These are phyloP conservation scores for Nannoperca australis DNA, from an alignment of 2,797 vertebrate species.

Conservation along the genomic window DNA sequence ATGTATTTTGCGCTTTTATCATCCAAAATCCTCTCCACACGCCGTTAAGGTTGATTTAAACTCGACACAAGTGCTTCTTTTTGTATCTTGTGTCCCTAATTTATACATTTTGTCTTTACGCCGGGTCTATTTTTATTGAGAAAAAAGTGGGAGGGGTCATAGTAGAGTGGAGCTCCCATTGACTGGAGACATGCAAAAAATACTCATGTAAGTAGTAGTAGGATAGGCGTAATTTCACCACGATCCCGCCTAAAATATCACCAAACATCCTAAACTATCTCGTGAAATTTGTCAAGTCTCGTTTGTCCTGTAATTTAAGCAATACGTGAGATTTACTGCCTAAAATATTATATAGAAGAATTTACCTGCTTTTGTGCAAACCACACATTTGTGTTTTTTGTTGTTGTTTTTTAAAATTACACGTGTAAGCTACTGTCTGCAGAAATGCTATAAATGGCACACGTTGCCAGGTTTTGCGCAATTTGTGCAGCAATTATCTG, in stretches of 20 bases:
- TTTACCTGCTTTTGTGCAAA: conserved; percentile 1
- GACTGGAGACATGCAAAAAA: conserved; percentile 60
- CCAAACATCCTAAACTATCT: neutral
- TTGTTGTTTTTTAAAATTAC: neutral
- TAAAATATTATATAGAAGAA: neutral
- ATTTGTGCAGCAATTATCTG: neutral
- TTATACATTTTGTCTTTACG: neutral
- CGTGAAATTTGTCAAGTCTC: rapidly evolving
- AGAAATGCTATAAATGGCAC: neutral
- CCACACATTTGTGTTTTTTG: no score
- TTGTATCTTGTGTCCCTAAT: rapidly evolving
- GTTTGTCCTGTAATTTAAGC: neutral
- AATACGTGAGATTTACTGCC: rapidly evolving
- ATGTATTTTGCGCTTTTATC: neutral
- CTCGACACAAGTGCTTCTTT: rapidly evolving
- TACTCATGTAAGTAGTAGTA: conserved; percentile 58
- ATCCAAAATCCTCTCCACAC: rapidly evolving
- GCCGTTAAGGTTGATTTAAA: rapidly evolving
- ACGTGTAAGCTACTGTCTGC: neutral
- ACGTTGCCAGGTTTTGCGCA: conserved; percentile 14
- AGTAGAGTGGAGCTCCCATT: conserved; percentile 68
- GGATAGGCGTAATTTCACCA: conserved; percentile 28
- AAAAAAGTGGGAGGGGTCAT: conserved; percentile 72
- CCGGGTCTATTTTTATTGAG: conserved; percentile 49
- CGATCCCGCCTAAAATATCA: conserved; percentile 19